A percentile compares a stretch with the other conserved stretches of the same genome.
phyloP scores from a whole-genome alignment of 2,797 vertebrate genomes.

The Synanceia verrucosa region DNA sequence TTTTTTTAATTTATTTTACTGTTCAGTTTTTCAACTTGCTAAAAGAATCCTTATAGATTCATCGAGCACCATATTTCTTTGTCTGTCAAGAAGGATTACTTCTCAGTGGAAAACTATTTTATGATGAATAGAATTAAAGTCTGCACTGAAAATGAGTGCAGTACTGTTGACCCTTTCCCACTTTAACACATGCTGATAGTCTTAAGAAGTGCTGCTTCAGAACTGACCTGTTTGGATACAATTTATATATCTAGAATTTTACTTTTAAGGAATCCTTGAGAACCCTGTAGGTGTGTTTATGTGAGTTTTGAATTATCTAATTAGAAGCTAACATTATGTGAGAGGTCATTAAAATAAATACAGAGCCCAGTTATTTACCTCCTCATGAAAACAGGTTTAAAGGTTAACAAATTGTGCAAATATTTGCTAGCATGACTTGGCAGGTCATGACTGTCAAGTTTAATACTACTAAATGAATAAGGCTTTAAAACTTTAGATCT shows the following conservation, averaged over 20 bases:
- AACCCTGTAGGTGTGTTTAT: background rate
- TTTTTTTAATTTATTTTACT: constrained; percentile 8
- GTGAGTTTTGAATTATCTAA: background rate
- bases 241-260: background rate
- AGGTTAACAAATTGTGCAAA: background rate
- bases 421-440: background rate
- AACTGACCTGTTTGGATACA: background rate
- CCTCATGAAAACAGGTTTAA: background rate
- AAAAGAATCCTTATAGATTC: background rate
- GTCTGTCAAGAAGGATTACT: constrained; percentile 17
- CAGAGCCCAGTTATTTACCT: background rate
- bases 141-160: background rate
- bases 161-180: background rate
- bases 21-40: background rate
- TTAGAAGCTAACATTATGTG: background rate
- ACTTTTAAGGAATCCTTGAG: background rate
- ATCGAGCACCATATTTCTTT: background rate
- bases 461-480: background rate
- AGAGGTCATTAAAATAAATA: background rate
- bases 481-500: background rate
- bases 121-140: constrained; percentile 20
- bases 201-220: background rate
- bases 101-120: constrained; percentile 1
- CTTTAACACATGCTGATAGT: background rate
- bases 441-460: background rate